Percentiles rank a stretch among this genome's conserved stretches.
These are phyloP conservation scores for Colletes gigas DNA, from an alignment of 1,140 invertebrate species.

Conservation along the genomic window DNA sequence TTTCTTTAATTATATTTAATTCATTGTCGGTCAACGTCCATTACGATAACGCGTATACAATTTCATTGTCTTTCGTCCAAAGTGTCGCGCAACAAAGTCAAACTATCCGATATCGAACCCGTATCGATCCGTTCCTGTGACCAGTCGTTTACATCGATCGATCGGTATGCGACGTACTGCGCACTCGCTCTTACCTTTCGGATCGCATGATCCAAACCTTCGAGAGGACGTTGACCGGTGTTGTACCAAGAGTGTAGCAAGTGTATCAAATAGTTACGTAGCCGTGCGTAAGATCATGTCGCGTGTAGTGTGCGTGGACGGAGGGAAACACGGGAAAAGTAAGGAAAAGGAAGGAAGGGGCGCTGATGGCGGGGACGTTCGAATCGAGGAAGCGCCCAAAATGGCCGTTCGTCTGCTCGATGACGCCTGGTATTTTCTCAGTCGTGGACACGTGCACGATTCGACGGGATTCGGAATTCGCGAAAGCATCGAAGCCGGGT, in stretches of 20 bases:
- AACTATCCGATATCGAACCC: constrained; percentile 3
- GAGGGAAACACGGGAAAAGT: neutral
- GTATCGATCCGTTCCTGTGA: constrained; percentile 56
- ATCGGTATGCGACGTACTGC: constrained; percentile 71
- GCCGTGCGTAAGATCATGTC: constrained; percentile 14
- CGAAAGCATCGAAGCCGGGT: constrained; percentile 2
- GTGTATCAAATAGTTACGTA: constrained; percentile 31
- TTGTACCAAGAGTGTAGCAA: constrained; percentile 47
- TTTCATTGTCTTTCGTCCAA: neutral
- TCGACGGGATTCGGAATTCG: neutral
- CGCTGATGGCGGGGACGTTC: neutral
- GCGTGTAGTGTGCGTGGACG: neutral
- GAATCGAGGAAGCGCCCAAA: neutral
- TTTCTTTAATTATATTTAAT: no score
- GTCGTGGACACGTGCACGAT: neutral
- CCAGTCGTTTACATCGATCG: constrained; percentile 60
- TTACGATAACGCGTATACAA: no score
- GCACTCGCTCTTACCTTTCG: constrained; percentile 63
- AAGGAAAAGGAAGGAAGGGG: neutral
- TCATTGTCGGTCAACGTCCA: no score
- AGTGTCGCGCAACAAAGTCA: neutral
- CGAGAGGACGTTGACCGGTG: constrained; percentile 76
- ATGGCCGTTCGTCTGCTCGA: neutral
- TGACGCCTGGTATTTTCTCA: neutral
- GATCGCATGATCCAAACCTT: constrained; percentile 72